A percentile compares a stretch with the other conserved stretches of the same genome.
phyloP scores from a whole-genome alignment of 2,888 invertebrate species.

The Hydrotaea cyrtoneurina region DNA sequence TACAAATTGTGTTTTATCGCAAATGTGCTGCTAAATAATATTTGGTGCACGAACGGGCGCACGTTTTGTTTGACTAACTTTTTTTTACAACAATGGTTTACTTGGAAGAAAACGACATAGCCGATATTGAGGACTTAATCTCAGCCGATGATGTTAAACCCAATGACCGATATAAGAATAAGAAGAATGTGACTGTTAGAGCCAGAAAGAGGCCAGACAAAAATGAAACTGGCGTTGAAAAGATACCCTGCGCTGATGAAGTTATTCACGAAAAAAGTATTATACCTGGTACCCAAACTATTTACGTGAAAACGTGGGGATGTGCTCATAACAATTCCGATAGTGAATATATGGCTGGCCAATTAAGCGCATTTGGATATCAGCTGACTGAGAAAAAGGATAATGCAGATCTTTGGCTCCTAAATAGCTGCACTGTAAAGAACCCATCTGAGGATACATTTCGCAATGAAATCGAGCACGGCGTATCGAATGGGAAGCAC shows the following conservation, averaged over 20 bases:
- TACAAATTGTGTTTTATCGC: too few species aligned
- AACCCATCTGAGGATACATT: conserved; percentile 98
- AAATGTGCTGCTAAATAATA: too few species aligned
- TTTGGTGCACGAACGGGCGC: too few species aligned
- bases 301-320: conserved; percentile 97
- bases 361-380: conserved; percentile 93
- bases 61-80: too few species aligned
- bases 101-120: conserved; percentile 81
- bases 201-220: conserved; percentile 82
- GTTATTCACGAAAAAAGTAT: conserved; percentile 83
- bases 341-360: conserved; percentile 99
- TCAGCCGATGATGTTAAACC: conserved; percentile 90
- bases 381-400: conserved; percentile 89
- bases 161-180: conserved; percentile 87
- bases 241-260: conserved; percentile 77
- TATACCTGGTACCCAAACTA: conserved; percentile 88
- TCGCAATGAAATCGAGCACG: conserved; percentile 91
- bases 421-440: conserved; percentile 99
- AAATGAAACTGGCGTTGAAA: not conserved
- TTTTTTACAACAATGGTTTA: conserved; percentile 48
- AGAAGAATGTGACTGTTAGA: conserved; percentile 86
- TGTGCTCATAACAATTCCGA: conserved; percentile 99
- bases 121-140: conserved; percentile 93
- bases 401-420: conserved; percentile 94
- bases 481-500: conserved; percentile 87